phyloP scores from a whole-genome alignment of 2,113 vertebrate genomes.

The Neolamprologus tretocephalus region DNA sequence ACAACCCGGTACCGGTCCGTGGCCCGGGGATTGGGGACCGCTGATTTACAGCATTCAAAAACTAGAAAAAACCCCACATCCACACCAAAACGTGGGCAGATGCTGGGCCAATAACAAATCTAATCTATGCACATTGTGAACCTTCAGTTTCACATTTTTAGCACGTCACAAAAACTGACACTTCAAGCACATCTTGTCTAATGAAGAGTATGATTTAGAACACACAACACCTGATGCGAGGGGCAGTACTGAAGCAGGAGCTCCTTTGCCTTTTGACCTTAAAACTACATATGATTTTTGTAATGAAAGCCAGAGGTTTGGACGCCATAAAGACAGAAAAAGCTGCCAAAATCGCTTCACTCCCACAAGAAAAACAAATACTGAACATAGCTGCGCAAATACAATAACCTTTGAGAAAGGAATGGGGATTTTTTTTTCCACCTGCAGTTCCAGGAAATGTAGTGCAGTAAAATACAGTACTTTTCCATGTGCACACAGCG shows the following conservation, averaged over 20 bases:
- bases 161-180: neutral
- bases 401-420: neutral
- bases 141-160: neutral
- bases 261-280: neutral
- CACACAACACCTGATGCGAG: neutral
- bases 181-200: neutral
- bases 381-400: neutral
- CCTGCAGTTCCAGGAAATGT: neutral
- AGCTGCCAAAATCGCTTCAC: neutral
- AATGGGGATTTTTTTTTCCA: neutral
- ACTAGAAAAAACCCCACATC: fast-evolving
- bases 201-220: neutral
- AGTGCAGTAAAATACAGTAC: neutral
- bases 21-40: fast-evolving
- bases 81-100: neutral
- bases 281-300: neutral
- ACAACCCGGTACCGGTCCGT: fast-evolving
- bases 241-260: neutral
- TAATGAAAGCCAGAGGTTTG: neutral
- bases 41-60: neutral
- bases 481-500: neutral
- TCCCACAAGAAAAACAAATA: neutral
- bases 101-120: neutral
- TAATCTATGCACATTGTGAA: neutral
- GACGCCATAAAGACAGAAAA: neutral